Evolutionary conservation across 2,797 vertebrate species (phyloP).

Genomic region (Sebastes kiyomatsui): DNA sequence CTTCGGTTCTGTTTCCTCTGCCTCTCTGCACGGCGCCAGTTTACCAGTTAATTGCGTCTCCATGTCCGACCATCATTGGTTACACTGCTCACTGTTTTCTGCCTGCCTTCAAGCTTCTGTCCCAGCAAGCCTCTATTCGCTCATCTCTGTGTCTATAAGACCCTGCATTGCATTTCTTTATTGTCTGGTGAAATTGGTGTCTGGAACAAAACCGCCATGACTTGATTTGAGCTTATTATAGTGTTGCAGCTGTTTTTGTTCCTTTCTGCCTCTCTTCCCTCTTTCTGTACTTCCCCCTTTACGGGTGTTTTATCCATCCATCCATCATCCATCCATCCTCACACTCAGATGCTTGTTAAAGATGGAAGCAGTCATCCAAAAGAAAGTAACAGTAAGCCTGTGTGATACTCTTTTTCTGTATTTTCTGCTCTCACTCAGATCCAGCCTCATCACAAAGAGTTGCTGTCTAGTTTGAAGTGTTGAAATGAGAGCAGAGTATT

Average conservation of each 20-base stretch:
- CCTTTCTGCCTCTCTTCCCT: not conserved
- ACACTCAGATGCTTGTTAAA: not conserved
- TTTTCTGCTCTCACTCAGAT: constrained; percentile 31
- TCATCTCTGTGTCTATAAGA: not conserved
- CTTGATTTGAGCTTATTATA: constrained; percentile 7
- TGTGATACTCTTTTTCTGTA: not conserved
- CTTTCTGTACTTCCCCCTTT: not conserved
- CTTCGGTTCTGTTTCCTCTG: not conserved
- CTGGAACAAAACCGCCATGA: not conserved
- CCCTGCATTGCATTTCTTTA: not conserved
- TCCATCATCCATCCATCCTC: not conserved
- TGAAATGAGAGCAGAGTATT: constrained; percentile 43
- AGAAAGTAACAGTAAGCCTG: constrained; percentile 2
- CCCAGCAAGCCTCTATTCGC: too few relatives aligned
- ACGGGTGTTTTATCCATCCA: not conserved
- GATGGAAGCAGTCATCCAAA: not conserved
- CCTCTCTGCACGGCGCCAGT: too few relatives aligned
- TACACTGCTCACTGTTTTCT: too few relatives aligned
- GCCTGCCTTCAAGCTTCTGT: too few relatives aligned
- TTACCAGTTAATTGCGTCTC: too few relatives aligned
- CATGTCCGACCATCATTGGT: too few relatives aligned
- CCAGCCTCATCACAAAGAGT: constrained; percentile 34
- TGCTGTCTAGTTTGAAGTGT: constrained; percentile 43
- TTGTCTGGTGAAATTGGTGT: not conserved
- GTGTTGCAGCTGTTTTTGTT: constrained; percentile 2